These are phyloP conservation scores for Drosophila auraria DNA, from an alignment of 1,140 invertebrate genomes.

Conservation along the genomic window DNA sequence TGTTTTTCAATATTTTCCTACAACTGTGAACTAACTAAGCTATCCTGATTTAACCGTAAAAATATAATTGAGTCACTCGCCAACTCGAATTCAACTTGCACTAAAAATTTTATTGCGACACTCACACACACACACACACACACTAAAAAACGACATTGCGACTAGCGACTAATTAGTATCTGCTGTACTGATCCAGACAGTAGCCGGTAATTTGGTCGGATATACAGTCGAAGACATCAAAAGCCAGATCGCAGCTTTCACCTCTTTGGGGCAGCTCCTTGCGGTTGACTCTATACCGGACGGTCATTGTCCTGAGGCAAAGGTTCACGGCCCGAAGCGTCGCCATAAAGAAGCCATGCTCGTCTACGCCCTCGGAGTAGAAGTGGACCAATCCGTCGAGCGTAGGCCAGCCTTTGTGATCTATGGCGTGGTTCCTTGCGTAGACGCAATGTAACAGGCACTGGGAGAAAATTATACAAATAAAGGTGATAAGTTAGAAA, in stretches of 20 bases:
- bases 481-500: neutral
- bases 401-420: conserved; percentile 87
- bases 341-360: conserved; percentile 89
- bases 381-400: conserved; percentile 88
- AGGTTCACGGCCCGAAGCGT: conserved; percentile 88
- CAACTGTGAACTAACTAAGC: neutral
- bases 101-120: conserved; percentile 31
- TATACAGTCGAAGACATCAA: conserved; percentile 91
- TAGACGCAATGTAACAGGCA: conserved; percentile 85
- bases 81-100: conserved; percentile 17
- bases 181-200: conserved; percentile 85
- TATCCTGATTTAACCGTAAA: neutral
- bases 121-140: neutral
- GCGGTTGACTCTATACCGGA: conserved; percentile 75
- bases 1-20: neutral
- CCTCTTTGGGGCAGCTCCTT: conserved; percentile 86
- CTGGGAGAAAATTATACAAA: conserved; percentile 37
- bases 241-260: conserved; percentile 89
- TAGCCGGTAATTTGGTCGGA: conserved; percentile 90
- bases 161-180: conserved; percentile 49
- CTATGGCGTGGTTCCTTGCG: conserved; percentile 81
- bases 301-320: conserved; percentile 87
- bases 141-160: neutral
- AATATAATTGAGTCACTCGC: neutral
- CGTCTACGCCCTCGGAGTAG: conserved; percentile 89